Base-by-base conservation (phyloP, 2,888 invertebrate species). In the Synergus japonicus region DNA sequence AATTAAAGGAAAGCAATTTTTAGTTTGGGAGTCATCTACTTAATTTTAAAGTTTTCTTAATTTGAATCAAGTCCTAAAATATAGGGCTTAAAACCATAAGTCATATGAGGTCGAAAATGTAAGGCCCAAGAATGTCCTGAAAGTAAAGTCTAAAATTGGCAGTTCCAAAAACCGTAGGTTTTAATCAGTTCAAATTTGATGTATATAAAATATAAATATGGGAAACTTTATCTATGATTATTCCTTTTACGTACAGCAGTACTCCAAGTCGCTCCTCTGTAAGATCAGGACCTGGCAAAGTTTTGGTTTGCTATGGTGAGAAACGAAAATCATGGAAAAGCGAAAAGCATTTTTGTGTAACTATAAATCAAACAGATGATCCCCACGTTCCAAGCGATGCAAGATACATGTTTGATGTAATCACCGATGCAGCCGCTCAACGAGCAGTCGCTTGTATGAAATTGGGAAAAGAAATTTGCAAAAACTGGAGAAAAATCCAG, bases 381-480 rank as follows among this genome's bases (percentile, higher is more conserved):
- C 82, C 87, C 18, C 89, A 89, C 46, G 85, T 91, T 0, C 86
- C 87, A 0, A 78, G 83, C 0, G 84, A 89, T 15, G 87, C 82
- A 0, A 80, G 83, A 4, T 91, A 91, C 81, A 92, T 92, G 89
- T 92, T 89, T 63, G 90, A 91, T n/a, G 81, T 89, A 67, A 80
- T 90, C 0, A 85, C 88, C 9, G 87, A 86, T 13, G 87, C 88
- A 77, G 86, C 87, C 22, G 76, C 79, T 0, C 82, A 81, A n/a
- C 80, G 89, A 13, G 86, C 85, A 4, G 77, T 66, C 0, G 80
- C 84, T 7, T 89, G 89, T 77, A 82, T 83, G 4, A 83, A 67
- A 64, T 79, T 89, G 4, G 91, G 92, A 0, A 81, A 81, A 0
- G 84, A 83, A 44, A 77, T 92, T 1, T 87, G 87, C 77, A 69